Evolutionary conservation across 2,797 vertebrate genomes (phyloP).

Genomic region (Semotilus atromaculatus): DNA sequence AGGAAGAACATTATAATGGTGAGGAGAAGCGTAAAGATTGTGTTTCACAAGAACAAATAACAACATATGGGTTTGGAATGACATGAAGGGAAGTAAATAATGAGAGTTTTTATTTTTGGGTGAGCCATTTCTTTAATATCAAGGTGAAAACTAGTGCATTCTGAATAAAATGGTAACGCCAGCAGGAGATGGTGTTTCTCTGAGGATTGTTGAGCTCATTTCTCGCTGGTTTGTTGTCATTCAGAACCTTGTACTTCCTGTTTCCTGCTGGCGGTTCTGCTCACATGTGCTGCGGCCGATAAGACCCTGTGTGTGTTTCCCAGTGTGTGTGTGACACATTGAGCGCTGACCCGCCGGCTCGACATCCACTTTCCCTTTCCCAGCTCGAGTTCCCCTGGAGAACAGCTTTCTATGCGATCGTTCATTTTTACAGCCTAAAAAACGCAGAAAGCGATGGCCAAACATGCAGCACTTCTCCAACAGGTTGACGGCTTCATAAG

Average conservation of each 20-base stretch:
- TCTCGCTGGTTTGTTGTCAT: slow-evolving; percentile 3
- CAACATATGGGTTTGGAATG: no score
- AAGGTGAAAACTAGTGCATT: background rate
- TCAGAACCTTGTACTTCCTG: slow-evolving; percentile 21
- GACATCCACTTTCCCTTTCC: slow-evolving; percentile 39
- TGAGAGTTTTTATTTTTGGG: background rate
- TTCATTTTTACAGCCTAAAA: background rate
- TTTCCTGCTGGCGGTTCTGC: slow-evolving; percentile 33
- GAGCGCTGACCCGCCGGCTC: background rate
- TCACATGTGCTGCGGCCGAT: slow-evolving; percentile 38
- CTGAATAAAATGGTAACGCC: background rate
- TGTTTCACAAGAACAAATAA: background rate
- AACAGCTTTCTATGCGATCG: background rate
- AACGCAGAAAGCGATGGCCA: background rate
- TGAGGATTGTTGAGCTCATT: background rate
- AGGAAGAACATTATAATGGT: background rate
- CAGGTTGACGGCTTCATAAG: background rate
- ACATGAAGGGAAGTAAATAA: background rate
- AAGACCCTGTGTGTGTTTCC: slow-evolving; percentile 36
- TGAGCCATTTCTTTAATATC: background rate
- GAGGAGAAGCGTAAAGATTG: background rate
- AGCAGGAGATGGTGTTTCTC: no score
- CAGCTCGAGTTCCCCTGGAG: background rate
- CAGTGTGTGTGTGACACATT: background rate
- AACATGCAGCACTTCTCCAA: background rate